Evolutionary conservation across 2,113 vertebrate genomes (phyloP), one percentile per base, ranked within the genome.

Genomic region (Porphyrio hochstetteri): DNA sequence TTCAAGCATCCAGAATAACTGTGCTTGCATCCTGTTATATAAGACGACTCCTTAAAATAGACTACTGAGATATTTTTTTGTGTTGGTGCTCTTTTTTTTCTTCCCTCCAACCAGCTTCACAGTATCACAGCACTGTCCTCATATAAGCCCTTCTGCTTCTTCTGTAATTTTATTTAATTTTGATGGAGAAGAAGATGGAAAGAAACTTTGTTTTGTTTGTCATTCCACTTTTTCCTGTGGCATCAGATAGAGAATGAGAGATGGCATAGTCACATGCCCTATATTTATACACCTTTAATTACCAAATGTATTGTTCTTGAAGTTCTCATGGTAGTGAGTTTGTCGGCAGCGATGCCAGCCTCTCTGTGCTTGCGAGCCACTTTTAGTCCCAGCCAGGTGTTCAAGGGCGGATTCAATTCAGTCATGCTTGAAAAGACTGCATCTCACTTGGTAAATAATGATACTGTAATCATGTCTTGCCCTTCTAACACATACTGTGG

Each of bases 21-120:
- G 33, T 63, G 59, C 31, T 88, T 78, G 85, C 65, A 95, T 95
- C 92, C 85, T 94, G 86, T 95, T 95, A 93, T 33, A 50, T 86
- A 82, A 95, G 88, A 82, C 75, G 31, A 33, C 31, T 92, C 48
- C 94, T 94, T 94, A 95, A 97, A 96, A 97, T 95, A 97, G 93
- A 65, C 33, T 90, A 33, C 31, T 59, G 76, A 82, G 80, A 74
- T 16, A 17, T 8, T 59, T 61, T 86, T 78, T 44, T 77, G 70
- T 59, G 10, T 55, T 88, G 21, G 13, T 69, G 15, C 7, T 8
- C 67, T 59, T 64, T 79, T 21, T 70, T 55, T 52, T 2, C 10
- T 27, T 64, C 2, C 13, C 28, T 10, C 8, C 2, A 44, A 5
- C 18, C 24, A 90, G 33, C 70, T 76, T 94, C 38, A 57, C 29